These are phyloP conservation scores for Chaenogobius annularis DNA, from an alignment of 2,113 vertebrate genomes.

Conservation along the genomic window DNA sequence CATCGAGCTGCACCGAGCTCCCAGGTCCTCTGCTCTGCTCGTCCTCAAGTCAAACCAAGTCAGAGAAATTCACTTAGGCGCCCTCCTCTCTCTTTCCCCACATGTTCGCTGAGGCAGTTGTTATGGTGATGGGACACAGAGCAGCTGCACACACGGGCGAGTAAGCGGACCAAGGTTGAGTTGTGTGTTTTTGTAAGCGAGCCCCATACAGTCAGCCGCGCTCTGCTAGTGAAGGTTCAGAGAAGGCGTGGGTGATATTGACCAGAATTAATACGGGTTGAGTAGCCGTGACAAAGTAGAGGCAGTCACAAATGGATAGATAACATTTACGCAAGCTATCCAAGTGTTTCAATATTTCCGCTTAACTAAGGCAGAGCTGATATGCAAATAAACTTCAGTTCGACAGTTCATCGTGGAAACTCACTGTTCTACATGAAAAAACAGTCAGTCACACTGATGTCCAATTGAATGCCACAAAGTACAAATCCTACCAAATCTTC, in stretches of 20 bases:
- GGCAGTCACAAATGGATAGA: neutral
- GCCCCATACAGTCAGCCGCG: slow-evolving; percentile 8
- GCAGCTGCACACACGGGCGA: slow-evolving; percentile 57
- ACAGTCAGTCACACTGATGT: neutral
- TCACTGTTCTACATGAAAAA: no score
- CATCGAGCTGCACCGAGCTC: slow-evolving; percentile 20
- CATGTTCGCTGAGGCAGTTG: slow-evolving; percentile 70
- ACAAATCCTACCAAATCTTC: neutral
- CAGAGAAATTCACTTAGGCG: slow-evolving; percentile 67
- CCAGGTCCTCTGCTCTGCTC: slow-evolving; percentile 53
- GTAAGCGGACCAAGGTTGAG: slow-evolving; percentile 58
- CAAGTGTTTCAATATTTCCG: neutral
- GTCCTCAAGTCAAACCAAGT: slow-evolving; percentile 62
- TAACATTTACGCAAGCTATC: neutral
- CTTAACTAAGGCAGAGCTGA: neutral
- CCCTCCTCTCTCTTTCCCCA: slow-evolving; percentile 39
- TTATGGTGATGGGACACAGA: slow-evolving; percentile 82
- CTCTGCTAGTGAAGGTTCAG: slow-evolving; percentile 45
- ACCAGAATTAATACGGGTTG: neutral
- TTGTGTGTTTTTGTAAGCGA: neutral
- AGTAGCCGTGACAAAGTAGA: neutral
- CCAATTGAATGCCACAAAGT: neutral
- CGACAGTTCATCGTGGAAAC: neutral
- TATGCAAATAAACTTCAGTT: neutral
- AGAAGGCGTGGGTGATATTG: slow-evolving; percentile 12